These are phyloP conservation scores for Miichthys miiuy DNA, from an alignment of 2,797 vertebrate genomes.

Conservation along the genomic window DNA sequence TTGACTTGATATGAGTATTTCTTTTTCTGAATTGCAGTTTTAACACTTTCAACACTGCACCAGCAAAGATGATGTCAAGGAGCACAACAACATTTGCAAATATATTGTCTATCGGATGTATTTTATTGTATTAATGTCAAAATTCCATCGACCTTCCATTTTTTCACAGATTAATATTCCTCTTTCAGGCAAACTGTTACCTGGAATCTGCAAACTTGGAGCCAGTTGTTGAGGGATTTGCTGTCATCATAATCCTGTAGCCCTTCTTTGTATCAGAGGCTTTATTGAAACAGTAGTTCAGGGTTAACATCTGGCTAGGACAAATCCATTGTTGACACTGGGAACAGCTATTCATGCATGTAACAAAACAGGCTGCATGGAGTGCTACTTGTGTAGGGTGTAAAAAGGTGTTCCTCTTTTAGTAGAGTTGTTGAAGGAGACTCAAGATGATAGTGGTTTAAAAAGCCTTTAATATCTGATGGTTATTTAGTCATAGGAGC, in stretches of 20 bases:
- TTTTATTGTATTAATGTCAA: background rate
- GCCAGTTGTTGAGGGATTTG: constrained; percentile 67
- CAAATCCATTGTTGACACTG: constrained; percentile 54
- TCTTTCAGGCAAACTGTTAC: constrained; percentile 22
- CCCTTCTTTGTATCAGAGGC: constrained; percentile 61
- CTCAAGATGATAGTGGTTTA: too few species aligned
- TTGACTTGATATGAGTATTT: background rate
- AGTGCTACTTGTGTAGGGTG: too few species aligned
- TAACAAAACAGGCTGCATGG: too few species aligned
- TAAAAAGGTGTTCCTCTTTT: too few species aligned
- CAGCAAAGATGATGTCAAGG: background rate
- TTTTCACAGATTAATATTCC: background rate
- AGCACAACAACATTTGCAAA: background rate
- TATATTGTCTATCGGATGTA: background rate
- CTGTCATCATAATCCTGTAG: constrained; percentile 63
- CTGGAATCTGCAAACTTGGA: constrained; percentile 30
- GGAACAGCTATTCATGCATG: background rate
- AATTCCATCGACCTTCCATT: constrained; percentile 6
- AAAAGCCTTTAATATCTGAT: too few species aligned
- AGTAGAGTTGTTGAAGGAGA: too few species aligned
- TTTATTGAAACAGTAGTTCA: constrained; percentile 62
- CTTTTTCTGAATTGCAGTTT: background rate
- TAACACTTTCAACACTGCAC: background rate
- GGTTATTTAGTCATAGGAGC: too few species aligned
- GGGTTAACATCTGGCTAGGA: constrained; percentile 73